Evolutionary conservation across 2,797 vertebrate species (phyloP).

Genomic region (Sarcoramphus papa): DNA sequence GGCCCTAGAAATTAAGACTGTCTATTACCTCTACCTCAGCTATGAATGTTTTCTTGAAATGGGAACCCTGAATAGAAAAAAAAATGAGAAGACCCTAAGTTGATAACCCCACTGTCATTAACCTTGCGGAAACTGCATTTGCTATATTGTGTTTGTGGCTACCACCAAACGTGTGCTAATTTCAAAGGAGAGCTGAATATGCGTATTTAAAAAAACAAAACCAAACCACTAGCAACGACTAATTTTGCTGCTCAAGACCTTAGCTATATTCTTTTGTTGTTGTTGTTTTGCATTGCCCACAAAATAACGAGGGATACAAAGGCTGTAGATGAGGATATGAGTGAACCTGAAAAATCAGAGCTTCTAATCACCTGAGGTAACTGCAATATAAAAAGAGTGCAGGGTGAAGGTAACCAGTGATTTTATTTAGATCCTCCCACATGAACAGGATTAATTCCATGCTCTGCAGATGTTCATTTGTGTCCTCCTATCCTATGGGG

Average conservation of each 20-base stretch:
- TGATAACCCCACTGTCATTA: neutral
- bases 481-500: neutral
- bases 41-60: neutral
- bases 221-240: neutral
- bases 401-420: neutral
- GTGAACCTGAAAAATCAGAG: neutral
- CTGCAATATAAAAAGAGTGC: neutral
- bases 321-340: neutral
- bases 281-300: neutral
- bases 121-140: neutral
- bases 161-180: neutral
- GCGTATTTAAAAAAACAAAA: neutral
- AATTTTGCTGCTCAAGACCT: neutral
- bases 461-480: neutral
- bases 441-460: neutral
- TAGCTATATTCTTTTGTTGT: neutral
- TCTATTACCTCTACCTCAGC: neutral
- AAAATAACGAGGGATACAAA: neutral
- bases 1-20: neutral
- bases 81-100: neutral
- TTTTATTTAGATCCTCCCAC: conserved; percentile 23
- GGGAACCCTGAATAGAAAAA: neutral
- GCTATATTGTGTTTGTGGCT: neutral
- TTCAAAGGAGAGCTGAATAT: conserved; percentile 19
- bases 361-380: conserved; percentile 2